Conservation (phyloP, 2,888 invertebrate genomes). For the Lasioglossum marginatum region DNA sequence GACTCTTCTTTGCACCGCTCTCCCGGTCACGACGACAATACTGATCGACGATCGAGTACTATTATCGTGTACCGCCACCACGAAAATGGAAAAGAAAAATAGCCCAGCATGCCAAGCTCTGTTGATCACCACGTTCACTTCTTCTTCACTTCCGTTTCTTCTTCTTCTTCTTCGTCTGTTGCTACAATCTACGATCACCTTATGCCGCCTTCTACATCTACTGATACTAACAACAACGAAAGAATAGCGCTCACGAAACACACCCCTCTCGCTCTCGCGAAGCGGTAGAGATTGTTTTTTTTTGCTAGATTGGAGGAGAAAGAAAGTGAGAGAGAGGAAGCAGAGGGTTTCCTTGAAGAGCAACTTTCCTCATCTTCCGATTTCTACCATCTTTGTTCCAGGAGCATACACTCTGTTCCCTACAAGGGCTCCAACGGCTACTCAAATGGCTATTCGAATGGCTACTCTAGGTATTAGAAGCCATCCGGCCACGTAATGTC, state of each 20-base stretch:
- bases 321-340: slow-evolving; percentile 57
- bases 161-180: slow-evolving; percentile 29
- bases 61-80: slow-evolving; percentile 60
- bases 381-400: slow-evolving; percentile 84
- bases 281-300: slow-evolving; percentile 38
- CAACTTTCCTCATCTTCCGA: slow-evolving; percentile 79
- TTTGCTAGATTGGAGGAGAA: slow-evolving; percentile 46
- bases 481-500: slow-evolving; percentile 78
- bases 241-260: slow-evolving; percentile 22
- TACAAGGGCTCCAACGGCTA: slow-evolving; percentile 85
- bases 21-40: slow-evolving; percentile 39
- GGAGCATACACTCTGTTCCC: slow-evolving; percentile 84
- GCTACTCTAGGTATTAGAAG: slow-evolving; percentile 85
- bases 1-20: not conserved
- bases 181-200: slow-evolving; percentile 41
- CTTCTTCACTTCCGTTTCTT: slow-evolving; percentile 25
- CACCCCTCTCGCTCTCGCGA: slow-evolving; percentile 47
- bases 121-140: slow-evolving; percentile 15
- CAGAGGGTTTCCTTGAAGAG: slow-evolving; percentile 35
- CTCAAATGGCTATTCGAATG: slow-evolving; percentile 84
- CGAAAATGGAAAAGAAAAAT: slow-evolving; percentile 23
- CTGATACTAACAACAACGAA: slow-evolving; percentile 59
- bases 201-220: slow-evolving; percentile 47
- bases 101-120: slow-evolving; percentile 58
- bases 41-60: slow-evolving; percentile 30